Percentiles rank a stretch among this genome's conserved stretches.
Evolutionary conservation across 2,888 invertebrate genomes (phyloP).

Genomic region (Leucania comma): DNA sequence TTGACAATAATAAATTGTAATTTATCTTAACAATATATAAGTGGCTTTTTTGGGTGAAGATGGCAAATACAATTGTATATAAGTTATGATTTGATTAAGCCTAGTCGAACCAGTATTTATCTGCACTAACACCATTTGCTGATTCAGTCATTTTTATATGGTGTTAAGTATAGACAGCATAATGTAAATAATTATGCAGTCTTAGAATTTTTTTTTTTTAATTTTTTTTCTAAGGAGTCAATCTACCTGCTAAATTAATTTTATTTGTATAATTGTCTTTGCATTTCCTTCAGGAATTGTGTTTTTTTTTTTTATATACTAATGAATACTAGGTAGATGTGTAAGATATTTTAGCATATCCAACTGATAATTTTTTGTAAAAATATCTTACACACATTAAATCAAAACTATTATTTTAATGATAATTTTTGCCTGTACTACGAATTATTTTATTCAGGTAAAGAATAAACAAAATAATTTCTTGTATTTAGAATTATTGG

Average conservation of each 20-base stretch:
- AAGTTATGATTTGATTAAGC: neutral
- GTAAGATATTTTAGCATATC: neutral
- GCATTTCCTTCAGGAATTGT: neutral
- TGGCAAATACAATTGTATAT: neutral
- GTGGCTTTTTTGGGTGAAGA: neutral
- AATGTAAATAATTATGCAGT: neutral
- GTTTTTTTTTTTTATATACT: neutral
- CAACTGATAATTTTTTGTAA: neutral
- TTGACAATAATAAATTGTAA: constrained; percentile 21
- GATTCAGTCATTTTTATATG: neutral
- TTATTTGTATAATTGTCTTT: neutral
- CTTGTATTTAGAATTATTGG: neutral
- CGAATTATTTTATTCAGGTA: neutral
- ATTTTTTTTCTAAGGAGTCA: neutral
- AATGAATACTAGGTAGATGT: neutral
- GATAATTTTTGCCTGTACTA: neutral
- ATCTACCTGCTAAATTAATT: neutral
- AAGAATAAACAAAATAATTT: neutral
- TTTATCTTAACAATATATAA: neutral
- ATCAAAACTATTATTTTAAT: neutral
- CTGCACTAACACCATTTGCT: neutral
- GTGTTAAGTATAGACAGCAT: neutral
- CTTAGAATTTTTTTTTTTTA: neutral
- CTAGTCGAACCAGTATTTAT: neutral
- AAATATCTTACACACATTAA: neutral